These are phyloP conservation scores for Colostygia pectinataria DNA, from an alignment of 2,888 invertebrate species.

Conservation along the genomic window DNA sequence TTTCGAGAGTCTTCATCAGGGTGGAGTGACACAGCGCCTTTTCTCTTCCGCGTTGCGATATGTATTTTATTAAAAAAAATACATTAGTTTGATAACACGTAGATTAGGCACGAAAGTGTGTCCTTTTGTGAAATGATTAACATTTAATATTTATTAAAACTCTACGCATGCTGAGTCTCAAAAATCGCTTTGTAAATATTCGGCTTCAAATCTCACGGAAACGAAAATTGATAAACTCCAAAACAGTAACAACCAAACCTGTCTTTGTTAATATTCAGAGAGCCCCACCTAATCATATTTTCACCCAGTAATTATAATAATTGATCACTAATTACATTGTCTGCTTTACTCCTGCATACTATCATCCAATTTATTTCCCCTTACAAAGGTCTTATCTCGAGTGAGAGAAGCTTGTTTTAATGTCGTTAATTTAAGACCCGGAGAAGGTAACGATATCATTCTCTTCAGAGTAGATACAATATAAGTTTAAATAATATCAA, in stretches of 20 bases:
- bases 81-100: no score
- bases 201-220: neutral
- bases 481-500: neutral
- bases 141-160: no score
- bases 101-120: no score
- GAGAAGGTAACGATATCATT: slow-evolving; percentile 67
- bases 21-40: no score
- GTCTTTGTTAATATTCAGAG: neutral
- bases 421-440: slow-evolving; percentile 70
- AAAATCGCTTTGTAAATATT: no score
- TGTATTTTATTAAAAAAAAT: no score
- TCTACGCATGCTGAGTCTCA: no score
- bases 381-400: slow-evolving; percentile 72
- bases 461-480: slow-evolving; percentile 41
- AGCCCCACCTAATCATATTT: slow-evolving; percentile 14
- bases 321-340: slow-evolving; percentile 22
- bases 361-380: slow-evolving; percentile 68
- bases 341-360: slow-evolving; percentile 51
- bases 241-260: neutral
- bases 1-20: no score
- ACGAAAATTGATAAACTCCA: neutral
- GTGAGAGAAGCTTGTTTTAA: slow-evolving; percentile 76
- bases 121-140: no score
- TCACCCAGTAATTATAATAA: slow-evolving; percentile 16
- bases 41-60: no score